Conservation (phyloP, 2,888 invertebrate species). For the Dicyrtomina minuta region DNA sequence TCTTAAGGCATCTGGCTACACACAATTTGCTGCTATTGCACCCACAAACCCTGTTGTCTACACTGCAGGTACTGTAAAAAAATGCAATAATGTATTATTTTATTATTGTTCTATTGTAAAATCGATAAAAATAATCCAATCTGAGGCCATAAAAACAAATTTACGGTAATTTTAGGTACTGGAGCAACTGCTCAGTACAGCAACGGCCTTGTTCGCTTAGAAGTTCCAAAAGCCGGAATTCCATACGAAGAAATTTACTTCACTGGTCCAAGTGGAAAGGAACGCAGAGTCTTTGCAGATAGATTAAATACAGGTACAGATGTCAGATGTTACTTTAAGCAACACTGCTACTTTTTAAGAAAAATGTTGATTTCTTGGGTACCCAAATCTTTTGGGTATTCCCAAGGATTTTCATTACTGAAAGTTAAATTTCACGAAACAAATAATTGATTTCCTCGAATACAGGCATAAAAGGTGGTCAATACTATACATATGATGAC, state of each 20-base stretch:
- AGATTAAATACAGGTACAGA: conserved; percentile 19
- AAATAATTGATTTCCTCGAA: too few species aligned
- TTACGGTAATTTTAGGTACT: background rate
- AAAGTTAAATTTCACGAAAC: too few species aligned
- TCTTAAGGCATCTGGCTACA: conserved; percentile 39
- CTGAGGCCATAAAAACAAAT: background rate
- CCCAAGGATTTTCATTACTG: too few species aligned
- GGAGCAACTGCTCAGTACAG: background rate
- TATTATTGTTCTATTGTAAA: too few species aligned
- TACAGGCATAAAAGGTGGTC: conserved; percentile 38
- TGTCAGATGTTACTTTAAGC: too few species aligned
- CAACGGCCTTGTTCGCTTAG: conserved; percentile 35
- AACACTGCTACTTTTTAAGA: too few species aligned
- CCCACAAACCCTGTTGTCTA: conserved; percentile 28
- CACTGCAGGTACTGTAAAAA: conserved; percentile 1
- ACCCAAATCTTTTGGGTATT: too few species aligned
- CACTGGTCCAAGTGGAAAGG: conserved; percentile 28
- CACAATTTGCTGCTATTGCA: conserved; percentile 18
- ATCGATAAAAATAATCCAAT: too few species aligned
- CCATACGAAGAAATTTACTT: conserved; percentile 38
- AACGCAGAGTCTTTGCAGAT: conserved; percentile 31
- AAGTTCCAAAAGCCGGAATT: conserved; percentile 28
- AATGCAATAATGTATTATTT: too few species aligned
- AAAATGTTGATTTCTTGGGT: too few species aligned
- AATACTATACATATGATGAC: conserved; percentile 59